Evolutionary conservation across 2,113 vertebrate species (phyloP).

Genomic region (Amia ocellicauda): DNA sequence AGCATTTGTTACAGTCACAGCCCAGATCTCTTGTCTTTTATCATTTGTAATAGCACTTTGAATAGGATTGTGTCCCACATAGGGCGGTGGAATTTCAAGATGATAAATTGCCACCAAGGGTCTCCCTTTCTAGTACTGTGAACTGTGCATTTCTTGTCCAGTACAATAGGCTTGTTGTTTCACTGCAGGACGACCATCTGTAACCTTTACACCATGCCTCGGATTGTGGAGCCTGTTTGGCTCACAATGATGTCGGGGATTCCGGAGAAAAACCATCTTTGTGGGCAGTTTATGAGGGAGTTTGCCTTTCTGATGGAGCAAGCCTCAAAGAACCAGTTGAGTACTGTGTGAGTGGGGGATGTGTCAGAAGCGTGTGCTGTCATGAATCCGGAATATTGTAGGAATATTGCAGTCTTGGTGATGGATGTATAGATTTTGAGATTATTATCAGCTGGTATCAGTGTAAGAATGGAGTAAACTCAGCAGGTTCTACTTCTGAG

Average conservation of each 20-base stretch:
- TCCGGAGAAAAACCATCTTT: constrained; percentile 93
- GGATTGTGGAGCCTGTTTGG: constrained; percentile 94
- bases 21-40: no score
- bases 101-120: constrained; percentile 1
- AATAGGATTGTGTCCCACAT: no score
- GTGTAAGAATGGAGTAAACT: no score
- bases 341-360: constrained; percentile 20
- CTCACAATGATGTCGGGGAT: constrained; percentile 94
- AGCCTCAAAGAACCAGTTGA: constrained; percentile 95
- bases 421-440: no score
- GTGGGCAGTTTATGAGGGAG: constrained; percentile 94
- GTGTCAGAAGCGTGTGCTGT: no score
- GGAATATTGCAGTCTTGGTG: no score
- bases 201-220: constrained; percentile 96
- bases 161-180: constrained; percentile 38
- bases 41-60: no score
- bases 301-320: constrained; percentile 92
- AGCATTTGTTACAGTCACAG: no score
- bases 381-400: no score
- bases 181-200: constrained; percentile 84
- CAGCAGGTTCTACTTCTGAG: no score
- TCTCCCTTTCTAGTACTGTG: constrained; percentile 4
- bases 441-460: no score
- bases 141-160: constrained; percentile 31
- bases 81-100: constrained; percentile 22